These are phyloP conservation scores for Tychaedon coryphoeus DNA, from an alignment of 2,113 vertebrate species.

Conservation along the genomic window DNA sequence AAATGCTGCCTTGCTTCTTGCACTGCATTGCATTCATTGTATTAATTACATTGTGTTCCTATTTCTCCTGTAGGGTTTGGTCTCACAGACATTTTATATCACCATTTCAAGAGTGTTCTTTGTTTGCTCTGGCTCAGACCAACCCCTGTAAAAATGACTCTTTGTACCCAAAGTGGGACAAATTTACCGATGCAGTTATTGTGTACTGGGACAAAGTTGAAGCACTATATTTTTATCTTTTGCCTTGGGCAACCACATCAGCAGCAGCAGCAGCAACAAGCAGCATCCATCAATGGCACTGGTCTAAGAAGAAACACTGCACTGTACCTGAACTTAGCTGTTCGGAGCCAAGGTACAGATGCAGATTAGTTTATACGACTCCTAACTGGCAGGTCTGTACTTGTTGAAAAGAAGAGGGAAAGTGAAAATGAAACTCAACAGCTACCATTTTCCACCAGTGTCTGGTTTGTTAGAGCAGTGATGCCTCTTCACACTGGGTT, in stretches of 20 bases:
- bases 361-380: neutral
- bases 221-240: neutral
- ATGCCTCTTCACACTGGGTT: neutral
- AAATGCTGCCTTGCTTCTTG: accelerated
- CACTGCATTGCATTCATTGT: neutral
- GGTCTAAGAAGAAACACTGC: neutral
- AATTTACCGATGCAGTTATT: neutral
- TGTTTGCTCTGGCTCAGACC: neutral
- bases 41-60: neutral
- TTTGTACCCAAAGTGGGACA: neutral
- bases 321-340: neutral
- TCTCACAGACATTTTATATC: neutral
- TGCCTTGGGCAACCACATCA: neutral
- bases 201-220: neutral
- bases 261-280: neutral
- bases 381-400: neutral
- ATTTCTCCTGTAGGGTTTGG: neutral
- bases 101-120: neutral
- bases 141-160: neutral
- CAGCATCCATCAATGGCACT: neutral
- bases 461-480: neutral
- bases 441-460: neutral
- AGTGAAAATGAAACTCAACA: neutral
- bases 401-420: neutral
- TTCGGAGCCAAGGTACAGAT: neutral